Percentiles rank a stretch among this genome's conserved stretches.
Evolutionary conservation across 2,113 vertebrate species (phyloP).

Genomic region (Sturnira hondurensis): DNA sequence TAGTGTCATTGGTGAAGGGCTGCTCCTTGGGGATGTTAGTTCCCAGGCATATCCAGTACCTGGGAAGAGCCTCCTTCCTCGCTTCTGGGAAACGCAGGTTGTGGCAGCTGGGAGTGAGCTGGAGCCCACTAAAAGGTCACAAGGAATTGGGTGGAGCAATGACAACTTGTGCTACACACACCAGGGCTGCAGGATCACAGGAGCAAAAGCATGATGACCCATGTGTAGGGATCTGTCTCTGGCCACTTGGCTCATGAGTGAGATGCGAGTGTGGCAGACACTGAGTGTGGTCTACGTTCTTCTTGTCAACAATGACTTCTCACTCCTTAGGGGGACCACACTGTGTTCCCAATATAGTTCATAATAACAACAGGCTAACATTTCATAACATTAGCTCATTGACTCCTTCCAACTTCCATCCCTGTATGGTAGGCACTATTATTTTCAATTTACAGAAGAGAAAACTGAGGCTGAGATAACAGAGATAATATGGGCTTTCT

Average conservation of each 20-base stretch:
- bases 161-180: too few species aligned
- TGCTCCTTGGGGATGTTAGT: neutral
- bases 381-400: neutral
- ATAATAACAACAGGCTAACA: neutral
- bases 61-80: neutral
- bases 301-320: neutral
- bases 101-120: neutral
- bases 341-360: neutral
- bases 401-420: neutral
- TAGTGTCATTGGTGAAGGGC: neutral
- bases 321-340: neutral
- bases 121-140: too few species aligned
- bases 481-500: too few species aligned
- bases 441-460: too few species aligned
- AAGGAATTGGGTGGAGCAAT: neutral
- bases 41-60: neutral
- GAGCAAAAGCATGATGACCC: neutral
- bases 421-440: too few species aligned
- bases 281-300: neutral
- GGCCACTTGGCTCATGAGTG: neutral
- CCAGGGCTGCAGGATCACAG: neutral
- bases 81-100: neutral
- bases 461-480: too few species aligned
- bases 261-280: neutral
- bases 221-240: neutral